A percentile compares a stretch with the other conserved stretches of the same genome.
phyloP scores from a whole-genome alignment of 1,140 invertebrate species.

The Nasonia vitripennis region DNA sequence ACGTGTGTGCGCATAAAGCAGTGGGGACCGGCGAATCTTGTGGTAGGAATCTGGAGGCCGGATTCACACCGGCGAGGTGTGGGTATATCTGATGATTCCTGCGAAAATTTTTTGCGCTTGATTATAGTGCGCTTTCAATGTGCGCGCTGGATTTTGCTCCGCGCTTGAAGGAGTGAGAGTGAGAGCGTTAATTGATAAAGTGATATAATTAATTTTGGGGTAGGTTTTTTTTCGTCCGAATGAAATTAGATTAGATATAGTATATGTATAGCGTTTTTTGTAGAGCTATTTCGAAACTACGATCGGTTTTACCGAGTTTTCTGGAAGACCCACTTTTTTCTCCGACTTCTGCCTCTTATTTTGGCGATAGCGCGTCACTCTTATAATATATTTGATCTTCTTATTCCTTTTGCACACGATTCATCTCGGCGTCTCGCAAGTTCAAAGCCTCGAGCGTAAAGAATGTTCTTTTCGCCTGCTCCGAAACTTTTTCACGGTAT shows the following conservation, averaged over 20 bases:
- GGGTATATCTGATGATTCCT: neutral
- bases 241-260: no score
- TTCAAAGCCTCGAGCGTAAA: neutral
- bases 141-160: neutral
- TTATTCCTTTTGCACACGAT: neutral
- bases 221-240: no score
- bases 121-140: neutral
- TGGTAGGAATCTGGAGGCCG: neutral
- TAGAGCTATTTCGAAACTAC: no score
- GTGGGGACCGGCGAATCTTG: neutral
- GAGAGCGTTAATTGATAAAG: conserved; percentile 1
- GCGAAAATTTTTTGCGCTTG: neutral
- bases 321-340: neutral
- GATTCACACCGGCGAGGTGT: neutral
- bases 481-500: no score
- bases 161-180: neutral
- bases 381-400: no score
- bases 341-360: neutral
- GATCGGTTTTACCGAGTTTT: neutral
- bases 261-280: no score
- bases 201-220: no score
- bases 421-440: neutral
- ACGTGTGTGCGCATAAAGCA: neutral
- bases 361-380: neutral
- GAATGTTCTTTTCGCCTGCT: neutral